Percentiles rank a stretch among this genome's conserved stretches.
Evolutionary conservation across 1,140 invertebrate genomes (phyloP).

Genomic region (Bilobella aurantiaca): DNA sequence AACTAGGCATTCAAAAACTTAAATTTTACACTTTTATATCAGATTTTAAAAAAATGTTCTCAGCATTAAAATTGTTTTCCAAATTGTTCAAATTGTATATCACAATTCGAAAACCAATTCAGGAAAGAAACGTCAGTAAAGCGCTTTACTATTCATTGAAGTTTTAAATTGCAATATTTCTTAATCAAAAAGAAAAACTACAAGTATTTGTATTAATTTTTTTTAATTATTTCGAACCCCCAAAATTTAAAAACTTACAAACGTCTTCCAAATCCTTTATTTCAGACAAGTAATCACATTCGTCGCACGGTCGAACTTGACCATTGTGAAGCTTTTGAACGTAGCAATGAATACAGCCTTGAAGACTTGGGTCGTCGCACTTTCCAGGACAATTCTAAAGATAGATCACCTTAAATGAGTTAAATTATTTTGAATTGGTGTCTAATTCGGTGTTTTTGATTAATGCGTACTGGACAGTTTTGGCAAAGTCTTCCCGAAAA

Average conservation of each 20-base stretch:
- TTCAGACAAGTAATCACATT: neutral
- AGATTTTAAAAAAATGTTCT: neutral
- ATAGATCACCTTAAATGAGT: too few relatives aligned
- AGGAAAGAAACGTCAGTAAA: neutral
- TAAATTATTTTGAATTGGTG: too few relatives aligned
- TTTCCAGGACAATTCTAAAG: slow-evolving; percentile 67
- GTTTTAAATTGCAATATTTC: too few relatives aligned
- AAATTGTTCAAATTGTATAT: too few relatives aligned
- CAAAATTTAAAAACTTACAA: slow-evolving; percentile 11
- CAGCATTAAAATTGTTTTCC: neutral
- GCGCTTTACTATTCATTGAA: neutral
- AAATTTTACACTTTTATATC: too few relatives aligned
- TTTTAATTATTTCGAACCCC: too few relatives aligned
- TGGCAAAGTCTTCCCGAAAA: slow-evolving; percentile 82
- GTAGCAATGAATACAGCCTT: slow-evolving; percentile 74
- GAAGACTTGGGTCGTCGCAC: slow-evolving; percentile 53
- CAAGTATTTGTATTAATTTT: too few relatives aligned
- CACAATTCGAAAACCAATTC: too few relatives aligned
- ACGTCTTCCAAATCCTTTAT: neutral
- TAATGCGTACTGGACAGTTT: slow-evolving; percentile 73
- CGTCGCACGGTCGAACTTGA: neutral
- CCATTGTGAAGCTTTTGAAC: slow-evolving; percentile 38
- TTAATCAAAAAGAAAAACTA: too few relatives aligned
- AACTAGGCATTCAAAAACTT: too few relatives aligned
- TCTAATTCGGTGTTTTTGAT: too few relatives aligned